phyloP scores from a whole-genome alignment of 2,888 invertebrate genomes.

The Hirtodrosophila confusa region DNA sequence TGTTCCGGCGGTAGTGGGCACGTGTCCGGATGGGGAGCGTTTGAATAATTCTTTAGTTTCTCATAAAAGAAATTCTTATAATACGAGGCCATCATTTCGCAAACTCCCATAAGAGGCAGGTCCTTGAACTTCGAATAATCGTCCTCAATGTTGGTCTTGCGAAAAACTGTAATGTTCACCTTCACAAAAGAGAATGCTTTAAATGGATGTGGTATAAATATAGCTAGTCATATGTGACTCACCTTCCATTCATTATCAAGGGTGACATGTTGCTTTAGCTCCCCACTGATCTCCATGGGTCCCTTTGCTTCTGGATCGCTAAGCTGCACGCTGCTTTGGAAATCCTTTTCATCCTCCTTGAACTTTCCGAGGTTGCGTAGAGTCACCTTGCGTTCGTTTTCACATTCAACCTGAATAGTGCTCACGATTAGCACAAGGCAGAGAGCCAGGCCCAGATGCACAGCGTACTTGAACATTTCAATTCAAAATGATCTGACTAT shows the following conservation, averaged over 20 bases:
- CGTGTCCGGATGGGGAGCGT: slow-evolving; percentile 74
- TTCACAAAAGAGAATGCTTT: slow-evolving; percentile 10
- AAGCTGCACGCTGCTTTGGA: slow-evolving; percentile 57
- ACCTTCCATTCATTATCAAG: slow-evolving; percentile 78
- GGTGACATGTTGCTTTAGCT: slow-evolving; percentile 52
- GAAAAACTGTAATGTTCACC: slow-evolving; percentile 51
- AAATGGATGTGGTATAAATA: not conserved
- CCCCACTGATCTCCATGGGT: slow-evolving; percentile 57
- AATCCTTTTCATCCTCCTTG: slow-evolving; percentile 27
- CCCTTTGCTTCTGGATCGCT: slow-evolving; percentile 52
- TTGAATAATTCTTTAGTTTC: slow-evolving; percentile 68
- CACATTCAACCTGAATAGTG: not conserved
- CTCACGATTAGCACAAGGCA: slow-evolving; percentile 13
- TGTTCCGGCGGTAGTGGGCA: slow-evolving; percentile 68
- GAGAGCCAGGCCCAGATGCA: slow-evolving; percentile 2
- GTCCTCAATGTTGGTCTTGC: slow-evolving; percentile 33
- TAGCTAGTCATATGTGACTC: slow-evolving; percentile 1
- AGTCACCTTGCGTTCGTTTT: slow-evolving; percentile 15
- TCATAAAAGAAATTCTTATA: slow-evolving; percentile 76
- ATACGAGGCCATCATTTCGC: slow-evolving; percentile 56
- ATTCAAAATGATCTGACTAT: not conserved
- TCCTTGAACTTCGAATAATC: slow-evolving; percentile 41
- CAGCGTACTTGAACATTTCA: slow-evolving; percentile 16
- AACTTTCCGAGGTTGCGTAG: slow-evolving; percentile 38
- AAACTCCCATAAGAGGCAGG: slow-evolving; percentile 51